Conservation (phyloP, 2,113 vertebrate genomes). For the Sinocyclocheilus anophthalmus region DNA sequence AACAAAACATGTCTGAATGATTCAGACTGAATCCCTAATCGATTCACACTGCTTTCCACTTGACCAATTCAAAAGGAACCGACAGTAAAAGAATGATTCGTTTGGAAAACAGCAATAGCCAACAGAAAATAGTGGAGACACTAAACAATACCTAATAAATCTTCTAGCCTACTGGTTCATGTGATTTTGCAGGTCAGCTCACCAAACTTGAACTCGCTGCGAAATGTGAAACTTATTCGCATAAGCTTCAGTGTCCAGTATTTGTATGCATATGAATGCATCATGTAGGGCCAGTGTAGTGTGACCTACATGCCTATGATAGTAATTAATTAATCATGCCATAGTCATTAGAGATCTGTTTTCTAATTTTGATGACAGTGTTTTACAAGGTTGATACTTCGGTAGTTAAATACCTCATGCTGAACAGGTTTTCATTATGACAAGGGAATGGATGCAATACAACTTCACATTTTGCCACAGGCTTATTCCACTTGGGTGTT, state of each 20-base stretch:
- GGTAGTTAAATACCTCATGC: background rate
- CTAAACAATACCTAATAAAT: background rate
- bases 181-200: background rate
- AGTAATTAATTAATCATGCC: background rate
- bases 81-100: background rate
- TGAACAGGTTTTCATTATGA: constrained; percentile 28
- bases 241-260: background rate
- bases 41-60: background rate
- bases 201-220: background rate
- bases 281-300: background rate
- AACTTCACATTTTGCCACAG: background rate
- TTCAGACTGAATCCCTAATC: background rate
- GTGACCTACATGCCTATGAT: background rate
- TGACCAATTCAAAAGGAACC: background rate
- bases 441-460: background rate
- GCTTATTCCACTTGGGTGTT: constrained; percentile 12
- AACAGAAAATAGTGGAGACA: background rate
- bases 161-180: background rate
- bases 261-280: background rate
- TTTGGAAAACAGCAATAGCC: background rate
- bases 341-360: background rate
- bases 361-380: background rate
- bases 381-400: background rate
- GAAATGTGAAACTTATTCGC: background rate
- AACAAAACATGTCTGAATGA: background rate